Percentiles rank a stretch among this genome's conserved stretches.
phyloP scores from a whole-genome alignment of 2,888 invertebrate species.

The Leistus spinibarbis region DNA sequence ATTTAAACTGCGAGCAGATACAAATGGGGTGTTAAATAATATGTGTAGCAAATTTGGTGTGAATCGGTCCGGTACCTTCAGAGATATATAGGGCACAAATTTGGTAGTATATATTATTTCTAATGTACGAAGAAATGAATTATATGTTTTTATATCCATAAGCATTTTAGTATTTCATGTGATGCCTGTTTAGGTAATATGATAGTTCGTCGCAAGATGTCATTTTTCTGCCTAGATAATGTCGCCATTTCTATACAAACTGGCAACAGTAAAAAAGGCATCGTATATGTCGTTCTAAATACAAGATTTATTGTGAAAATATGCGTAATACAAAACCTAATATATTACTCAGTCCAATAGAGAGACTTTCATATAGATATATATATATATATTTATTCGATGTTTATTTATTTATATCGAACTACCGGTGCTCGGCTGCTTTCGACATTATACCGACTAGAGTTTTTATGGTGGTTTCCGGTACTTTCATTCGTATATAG shows the following conservation, averaged over 20 bases:
- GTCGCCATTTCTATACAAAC: neutral
- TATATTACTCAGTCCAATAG: neutral
- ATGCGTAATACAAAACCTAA: neutral
- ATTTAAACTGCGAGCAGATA: too few species aligned
- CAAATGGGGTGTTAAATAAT: too few species aligned
- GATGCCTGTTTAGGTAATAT: neutral
- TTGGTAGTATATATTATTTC: too few species aligned
- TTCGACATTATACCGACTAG: neutral
- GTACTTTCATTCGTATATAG: slow-evolving; percentile 5
- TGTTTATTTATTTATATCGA: neutral
- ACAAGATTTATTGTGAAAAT: slow-evolving; percentile 3
- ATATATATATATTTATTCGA: neutral
- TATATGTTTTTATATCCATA: neutral
- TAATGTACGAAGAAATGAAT: neutral
- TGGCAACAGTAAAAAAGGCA: neutral
- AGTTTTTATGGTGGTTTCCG: neutral
- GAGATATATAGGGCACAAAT: too few species aligned
- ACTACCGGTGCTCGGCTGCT: neutral
- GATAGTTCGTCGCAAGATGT: neutral
- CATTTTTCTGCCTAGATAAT: slow-evolving; percentile 3
- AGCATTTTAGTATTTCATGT: neutral
- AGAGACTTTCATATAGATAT: neutral
- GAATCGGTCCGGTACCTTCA: too few species aligned
- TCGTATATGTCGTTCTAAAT: slow-evolving; percentile 2
- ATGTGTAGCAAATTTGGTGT: too few species aligned